phyloP scores from a whole-genome alignment of 1,140 invertebrate species.

The Ectropis grisescens region DNA sequence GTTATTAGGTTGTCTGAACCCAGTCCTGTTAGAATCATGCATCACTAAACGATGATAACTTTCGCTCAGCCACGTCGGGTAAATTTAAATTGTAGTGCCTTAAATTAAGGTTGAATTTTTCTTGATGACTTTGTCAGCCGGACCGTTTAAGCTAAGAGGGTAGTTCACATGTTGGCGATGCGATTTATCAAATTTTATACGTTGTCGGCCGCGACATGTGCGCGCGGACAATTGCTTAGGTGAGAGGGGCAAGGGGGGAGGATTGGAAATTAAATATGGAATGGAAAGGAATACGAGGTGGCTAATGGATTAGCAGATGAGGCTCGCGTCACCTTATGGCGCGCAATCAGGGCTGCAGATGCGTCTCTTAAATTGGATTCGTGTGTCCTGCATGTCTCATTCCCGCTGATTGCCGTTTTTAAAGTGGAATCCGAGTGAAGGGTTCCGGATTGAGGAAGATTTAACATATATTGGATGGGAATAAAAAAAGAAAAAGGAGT shows the following conservation, averaged over 20 bases:
- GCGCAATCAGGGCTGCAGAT: conserved; percentile 45
- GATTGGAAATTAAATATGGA: conserved; percentile 54
- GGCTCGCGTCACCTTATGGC: conserved; percentile 46
- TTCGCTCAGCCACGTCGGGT: conserved; percentile 7
- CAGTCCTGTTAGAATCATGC: conserved; percentile 14
- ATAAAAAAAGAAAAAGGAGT: too few species aligned
- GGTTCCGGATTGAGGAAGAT: too few species aligned
- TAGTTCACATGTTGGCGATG: conserved; percentile 63
- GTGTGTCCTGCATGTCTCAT: too few species aligned
- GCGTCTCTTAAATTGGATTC: conserved; percentile 17
- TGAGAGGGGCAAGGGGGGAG: conserved; percentile 16
- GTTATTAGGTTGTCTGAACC: too few species aligned
- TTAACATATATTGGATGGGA: too few species aligned
- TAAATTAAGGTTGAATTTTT: conserved; percentile 13
- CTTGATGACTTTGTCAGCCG: conserved; percentile 21
- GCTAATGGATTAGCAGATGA: conserved; percentile 64
- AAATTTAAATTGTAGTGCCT: conserved; percentile 10
- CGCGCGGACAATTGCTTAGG: conserved; percentile 48
- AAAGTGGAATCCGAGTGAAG: too few species aligned
- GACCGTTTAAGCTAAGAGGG: conserved; percentile 61
- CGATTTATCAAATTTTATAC: conserved; percentile 68
- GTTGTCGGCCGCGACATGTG: conserved; percentile 55
- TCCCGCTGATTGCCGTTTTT: too few species aligned
- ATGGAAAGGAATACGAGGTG: conserved; percentile 56
- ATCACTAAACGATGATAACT: conserved; percentile 39